A percentile compares a stretch with the other conserved stretches of the same genome.
phyloP scores from a whole-genome alignment of 2,888 invertebrate species.

The Leptopilina syphax region DNA sequence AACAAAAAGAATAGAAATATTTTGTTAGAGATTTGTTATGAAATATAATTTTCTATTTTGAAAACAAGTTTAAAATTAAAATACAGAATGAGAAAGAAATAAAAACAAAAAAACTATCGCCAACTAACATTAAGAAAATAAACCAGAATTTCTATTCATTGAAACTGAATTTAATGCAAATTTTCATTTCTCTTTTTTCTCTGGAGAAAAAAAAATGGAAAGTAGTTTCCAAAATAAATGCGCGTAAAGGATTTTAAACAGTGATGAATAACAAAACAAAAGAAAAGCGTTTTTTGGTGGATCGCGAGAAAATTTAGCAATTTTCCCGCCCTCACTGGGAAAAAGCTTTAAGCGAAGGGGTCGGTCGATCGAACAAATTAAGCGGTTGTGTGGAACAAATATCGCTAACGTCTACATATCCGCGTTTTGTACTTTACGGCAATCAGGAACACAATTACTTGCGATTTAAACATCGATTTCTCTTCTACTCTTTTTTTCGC shows the following conservation, averaged over 20 bases:
- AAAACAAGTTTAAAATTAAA: too few species aligned
- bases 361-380: conserved; percentile 62
- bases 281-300: too few species aligned
- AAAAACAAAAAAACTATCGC: too few species aligned
- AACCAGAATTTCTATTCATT: too few species aligned
- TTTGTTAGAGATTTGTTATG: not conserved
- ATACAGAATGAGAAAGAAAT: too few species aligned
- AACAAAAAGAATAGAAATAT: not conserved
- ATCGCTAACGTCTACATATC: conserved; percentile 55
- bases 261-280: not conserved
- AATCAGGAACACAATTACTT: conserved; percentile 56
- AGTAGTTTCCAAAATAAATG: not conserved
- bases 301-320: conserved; percentile 50
- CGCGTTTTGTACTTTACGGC: conserved; percentile 56
- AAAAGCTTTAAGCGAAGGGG: conserved; percentile 48
- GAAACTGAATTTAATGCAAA: too few species aligned
- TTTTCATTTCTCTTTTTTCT: too few species aligned
- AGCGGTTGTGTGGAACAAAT: conserved; percentile 62
- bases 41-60: not conserved
- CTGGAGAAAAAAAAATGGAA: too few species aligned
- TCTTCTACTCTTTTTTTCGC: too few species aligned
- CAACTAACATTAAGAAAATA: too few species aligned
- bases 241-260: not conserved
- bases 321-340: conserved; percentile 53
- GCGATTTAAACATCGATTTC: conserved; percentile 33